Base-by-base conservation (phyloP, 2,888 invertebrate genomes). In the Campopleginae sp. region DNA sequence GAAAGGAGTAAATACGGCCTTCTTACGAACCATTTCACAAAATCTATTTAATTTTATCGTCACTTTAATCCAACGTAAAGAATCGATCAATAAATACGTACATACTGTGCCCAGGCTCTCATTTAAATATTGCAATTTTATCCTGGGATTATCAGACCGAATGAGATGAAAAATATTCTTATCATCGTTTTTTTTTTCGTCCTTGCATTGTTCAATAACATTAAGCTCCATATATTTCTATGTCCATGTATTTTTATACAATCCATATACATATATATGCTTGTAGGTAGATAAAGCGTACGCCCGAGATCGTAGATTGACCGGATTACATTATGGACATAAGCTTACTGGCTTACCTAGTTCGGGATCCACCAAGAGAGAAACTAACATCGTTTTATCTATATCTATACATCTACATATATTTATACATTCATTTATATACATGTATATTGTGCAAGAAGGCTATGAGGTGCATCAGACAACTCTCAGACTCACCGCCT, bases 251-350 rank as follows among this genome's bases (percentile, higher is more conserved):
- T 71, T 51, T 17, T 48, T 70, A 6, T 31, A 46, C 46, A 46
- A 46, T 10, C 31, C n/a, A 48, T 71, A 27, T 5, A 61, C 17
- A 61, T 27, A 75, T 44, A 27, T 31, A 7, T 48, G 23, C 12
- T 14, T 46, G 74, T 71, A 82, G 70, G 42, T 54, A 31, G 78
- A 51, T 70, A 19, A 70, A 77, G 66, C 68, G 78, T 75, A 82
- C 85, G 81, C 78, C 72, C 81, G 79, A 81, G 81, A 85, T 85
- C 78, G 75, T 85, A 79, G 85, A 85, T 85, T 76, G 85, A 85
- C 82, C 76, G 85, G 85, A 85, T 85, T 85, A 85, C 85, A 82
- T 82, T 85, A 85, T 85, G 80, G 85, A 85, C 79, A 76, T 79
- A 80, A 82, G 82, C 82, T 76, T 76, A 76, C 79, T 82, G 76